Percentiles rank a stretch among this genome's conserved stretches.
Conservation (phyloP, 2,888 invertebrate species). For the Ceriagrion tenellum region DNA sequence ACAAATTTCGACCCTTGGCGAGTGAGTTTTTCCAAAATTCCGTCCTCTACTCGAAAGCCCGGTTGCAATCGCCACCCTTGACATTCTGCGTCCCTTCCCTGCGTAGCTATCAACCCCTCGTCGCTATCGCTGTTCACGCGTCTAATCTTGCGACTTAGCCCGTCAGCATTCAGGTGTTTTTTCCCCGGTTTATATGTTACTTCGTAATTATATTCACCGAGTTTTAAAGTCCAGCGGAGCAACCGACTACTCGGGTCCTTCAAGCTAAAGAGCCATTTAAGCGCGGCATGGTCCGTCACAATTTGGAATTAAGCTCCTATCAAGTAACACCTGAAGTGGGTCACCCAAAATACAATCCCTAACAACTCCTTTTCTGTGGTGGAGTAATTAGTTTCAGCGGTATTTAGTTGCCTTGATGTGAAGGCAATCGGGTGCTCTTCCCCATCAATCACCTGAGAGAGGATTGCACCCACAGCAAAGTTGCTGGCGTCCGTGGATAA, state of each 20-base stretch:
- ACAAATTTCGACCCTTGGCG: no score
- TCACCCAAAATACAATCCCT: not conserved
- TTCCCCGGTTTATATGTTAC: conserved; percentile 60
- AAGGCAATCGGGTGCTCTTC: no score
- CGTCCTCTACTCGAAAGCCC: not conserved
- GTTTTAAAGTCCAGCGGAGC: conserved; percentile 28
- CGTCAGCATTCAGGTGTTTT: not conserved
- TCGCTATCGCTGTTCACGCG: not conserved
- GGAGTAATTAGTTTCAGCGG: no score
- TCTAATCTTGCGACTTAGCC: not conserved
- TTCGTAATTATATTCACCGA: conserved; percentile 57
- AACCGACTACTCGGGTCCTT: conserved; percentile 60
- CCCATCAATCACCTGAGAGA: no score
- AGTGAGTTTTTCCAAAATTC: no score
- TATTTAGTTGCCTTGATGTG: no score
- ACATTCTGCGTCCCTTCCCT: not conserved
- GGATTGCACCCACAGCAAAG: no score
- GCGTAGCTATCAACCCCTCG: not conserved
- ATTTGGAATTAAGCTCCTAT: not conserved
- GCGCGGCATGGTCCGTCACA: conserved; percentile 65
- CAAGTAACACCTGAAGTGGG: conserved; percentile 15
- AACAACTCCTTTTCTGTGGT: no score
- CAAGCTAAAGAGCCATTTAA: conserved; percentile 41
- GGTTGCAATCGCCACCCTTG: not conserved
- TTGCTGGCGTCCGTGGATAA: no score